Evolutionary conservation across 2,797 vertebrate genomes (phyloP).

Genomic region (Acanthornis magna): DNA sequence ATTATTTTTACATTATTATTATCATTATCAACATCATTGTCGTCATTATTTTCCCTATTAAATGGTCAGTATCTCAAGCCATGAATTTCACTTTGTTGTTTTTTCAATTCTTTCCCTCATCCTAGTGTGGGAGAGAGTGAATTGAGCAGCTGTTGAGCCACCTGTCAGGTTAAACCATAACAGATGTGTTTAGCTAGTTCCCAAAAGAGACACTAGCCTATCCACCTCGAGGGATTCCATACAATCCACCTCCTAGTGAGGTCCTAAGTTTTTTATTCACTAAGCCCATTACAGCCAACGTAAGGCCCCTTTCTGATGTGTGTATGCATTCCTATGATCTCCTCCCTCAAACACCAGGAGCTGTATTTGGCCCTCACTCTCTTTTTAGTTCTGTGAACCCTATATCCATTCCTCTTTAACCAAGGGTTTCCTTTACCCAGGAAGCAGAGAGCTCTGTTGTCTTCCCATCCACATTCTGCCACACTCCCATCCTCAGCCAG

Average conservation of each 20-base stretch:
- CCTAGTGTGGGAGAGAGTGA: not conserved
- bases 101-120: not conserved
- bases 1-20: not conserved
- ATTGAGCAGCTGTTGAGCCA: not conserved
- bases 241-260: not conserved
- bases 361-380: not conserved
- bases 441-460: not conserved
- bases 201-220: not conserved
- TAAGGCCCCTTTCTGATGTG: not conserved
- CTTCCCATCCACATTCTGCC: not conserved
- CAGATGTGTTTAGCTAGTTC: not conserved
- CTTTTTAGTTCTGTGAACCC: not conserved
- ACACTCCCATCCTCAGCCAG: not conserved
- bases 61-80: not conserved
- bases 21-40: not conserved
- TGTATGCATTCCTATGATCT: not conserved
- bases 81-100: not conserved
- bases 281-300: not conserved
- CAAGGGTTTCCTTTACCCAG: not conserved
- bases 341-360: not conserved
- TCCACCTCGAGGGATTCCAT: rapidly evolving
- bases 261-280: not conserved
- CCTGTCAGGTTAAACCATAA: not conserved
- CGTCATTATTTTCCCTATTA: not conserved
- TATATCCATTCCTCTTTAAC: not conserved